A percentile compares a stretch with the other conserved stretches of the same genome.
These are phyloP conservation scores for Cantharis rustica DNA, from an alignment of 2,888 invertebrate genomes.

Conservation along the genomic window DNA sequence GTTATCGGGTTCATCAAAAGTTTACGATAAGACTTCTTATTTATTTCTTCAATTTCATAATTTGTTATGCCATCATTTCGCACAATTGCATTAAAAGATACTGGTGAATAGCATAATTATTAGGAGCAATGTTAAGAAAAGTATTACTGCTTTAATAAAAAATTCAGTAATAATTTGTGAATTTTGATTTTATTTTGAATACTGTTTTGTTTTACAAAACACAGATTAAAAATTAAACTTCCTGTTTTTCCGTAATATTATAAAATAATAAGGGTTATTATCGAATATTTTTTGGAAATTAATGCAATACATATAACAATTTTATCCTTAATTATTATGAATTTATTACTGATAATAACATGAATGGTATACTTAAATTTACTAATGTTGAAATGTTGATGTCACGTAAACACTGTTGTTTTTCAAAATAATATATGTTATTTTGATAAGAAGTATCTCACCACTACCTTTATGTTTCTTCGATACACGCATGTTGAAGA, in stretches of 20 bases:
- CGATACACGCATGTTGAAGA: too few species aligned
- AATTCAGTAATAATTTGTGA: background rate
- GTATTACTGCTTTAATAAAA: background rate
- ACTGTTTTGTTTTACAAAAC: too few species aligned
- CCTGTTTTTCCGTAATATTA: background rate
- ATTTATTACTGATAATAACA: background rate
- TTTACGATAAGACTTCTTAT: background rate
- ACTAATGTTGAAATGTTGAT: background rate
- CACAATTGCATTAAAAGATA: background rate
- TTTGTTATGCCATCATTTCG: background rate
- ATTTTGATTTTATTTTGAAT: background rate
- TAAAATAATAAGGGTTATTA: background rate
- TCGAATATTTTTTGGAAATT: background rate
- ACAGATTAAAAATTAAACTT: background rate
- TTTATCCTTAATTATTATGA: background rate
- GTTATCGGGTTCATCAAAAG: background rate
- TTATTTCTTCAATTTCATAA: background rate
- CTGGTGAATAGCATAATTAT: background rate
- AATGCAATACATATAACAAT: background rate
- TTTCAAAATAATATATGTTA: background rate
- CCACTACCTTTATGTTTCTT: too few species aligned
- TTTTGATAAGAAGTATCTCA: too few species aligned
- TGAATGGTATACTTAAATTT: background rate
- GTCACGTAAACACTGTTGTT: background rate
- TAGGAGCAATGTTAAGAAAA: background rate